Evolutionary conservation across 2,113 vertebrate genomes (phyloP), one percentile per base, ranked within the genome.

Genomic region (Lonchura striata): DNA sequence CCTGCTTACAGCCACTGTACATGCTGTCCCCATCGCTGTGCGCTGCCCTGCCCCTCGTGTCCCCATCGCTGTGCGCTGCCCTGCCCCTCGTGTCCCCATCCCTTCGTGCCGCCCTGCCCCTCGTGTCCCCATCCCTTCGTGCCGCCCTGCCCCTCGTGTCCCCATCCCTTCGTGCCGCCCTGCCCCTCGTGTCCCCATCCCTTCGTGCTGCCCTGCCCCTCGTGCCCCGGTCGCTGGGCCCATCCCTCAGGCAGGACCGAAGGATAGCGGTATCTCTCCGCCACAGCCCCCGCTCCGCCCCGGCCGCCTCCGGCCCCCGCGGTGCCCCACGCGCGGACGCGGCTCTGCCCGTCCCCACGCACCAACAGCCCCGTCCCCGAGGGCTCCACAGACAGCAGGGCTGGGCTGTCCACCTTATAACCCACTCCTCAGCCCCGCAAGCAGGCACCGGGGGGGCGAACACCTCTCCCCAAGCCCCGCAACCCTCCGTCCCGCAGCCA

Each of bases 21-120:
- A 3, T 2, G 39, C 0, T 33, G 44, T 7, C 31, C n/a, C n/a
- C n/a, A n/a, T n/a, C n/a, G n/a, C n/a, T 7, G 19, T 6, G 2
- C 2, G n/a, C 56, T 15, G 44, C 42, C 64, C 64, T 27, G 57
- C 2, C 33, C 13, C 37, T 13, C 24, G 2, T 12, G 27, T 5
- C n/a, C 41, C 1, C 42, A 47, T 25, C 27, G 35, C 31, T 11
- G 2, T 0, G 44, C 0, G 0, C 25, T 44, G 33, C 39, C 57
- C 24, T 25, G 37, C 4, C 22, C 8, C 66, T 13, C 3, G 11
- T 18, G 46, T 20, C 33, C 30, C 21, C 13, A 5, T 35, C 10
- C 24, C 31, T 0, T 39, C 39, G 47, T 11, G 42, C 31, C 39
- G 39, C 39, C 39, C 39, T n/a, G n/a, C n/a, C n/a, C n/a, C n/a